phyloP scores from a whole-genome alignment of 2,113 vertebrate species.

The Procavia capensis region DNA sequence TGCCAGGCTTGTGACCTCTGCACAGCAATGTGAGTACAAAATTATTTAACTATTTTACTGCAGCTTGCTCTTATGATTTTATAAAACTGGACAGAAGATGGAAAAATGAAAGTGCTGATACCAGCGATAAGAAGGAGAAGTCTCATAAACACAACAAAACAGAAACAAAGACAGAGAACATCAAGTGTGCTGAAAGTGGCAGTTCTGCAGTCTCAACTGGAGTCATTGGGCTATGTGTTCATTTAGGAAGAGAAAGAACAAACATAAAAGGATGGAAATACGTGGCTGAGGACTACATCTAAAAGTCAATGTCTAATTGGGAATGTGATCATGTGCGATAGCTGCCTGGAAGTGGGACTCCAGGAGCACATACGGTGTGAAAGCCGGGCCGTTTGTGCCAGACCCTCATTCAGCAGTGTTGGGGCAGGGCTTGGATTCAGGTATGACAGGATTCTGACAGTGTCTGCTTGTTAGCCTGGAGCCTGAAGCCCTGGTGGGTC shows the following conservation, averaged over 20 bases:
- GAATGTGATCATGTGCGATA: background rate
- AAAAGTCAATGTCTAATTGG: background rate
- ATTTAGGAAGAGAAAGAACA: background rate
- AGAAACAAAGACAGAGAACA: background rate
- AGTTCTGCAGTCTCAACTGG: background rate
- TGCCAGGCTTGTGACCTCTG: too few species aligned
- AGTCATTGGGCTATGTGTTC: slow-evolving; percentile 21
- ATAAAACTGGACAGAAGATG: background rate
- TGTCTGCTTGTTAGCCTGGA: background rate
- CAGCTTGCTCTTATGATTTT: slow-evolving; percentile 9
- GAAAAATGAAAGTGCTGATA: background rate
- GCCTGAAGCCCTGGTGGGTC: background rate
- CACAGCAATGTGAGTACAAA: background rate
- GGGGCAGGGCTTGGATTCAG: background rate
- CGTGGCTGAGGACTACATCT: background rate
- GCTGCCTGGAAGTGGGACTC: background rate
- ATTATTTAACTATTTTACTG: slow-evolving; percentile 37
- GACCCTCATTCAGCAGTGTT: fast-evolving
- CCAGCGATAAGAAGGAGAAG: background rate
- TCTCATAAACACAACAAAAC: background rate
- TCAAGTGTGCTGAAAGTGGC: background rate
- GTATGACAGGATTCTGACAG: fast-evolving
- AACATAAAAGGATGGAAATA: background rate
- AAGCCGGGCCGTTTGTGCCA: background rate
- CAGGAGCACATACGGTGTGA: fast-evolving